These are phyloP conservation scores for Geophilus truncorum DNA, from an alignment of 2,888 invertebrate species.

Conservation along the genomic window DNA sequence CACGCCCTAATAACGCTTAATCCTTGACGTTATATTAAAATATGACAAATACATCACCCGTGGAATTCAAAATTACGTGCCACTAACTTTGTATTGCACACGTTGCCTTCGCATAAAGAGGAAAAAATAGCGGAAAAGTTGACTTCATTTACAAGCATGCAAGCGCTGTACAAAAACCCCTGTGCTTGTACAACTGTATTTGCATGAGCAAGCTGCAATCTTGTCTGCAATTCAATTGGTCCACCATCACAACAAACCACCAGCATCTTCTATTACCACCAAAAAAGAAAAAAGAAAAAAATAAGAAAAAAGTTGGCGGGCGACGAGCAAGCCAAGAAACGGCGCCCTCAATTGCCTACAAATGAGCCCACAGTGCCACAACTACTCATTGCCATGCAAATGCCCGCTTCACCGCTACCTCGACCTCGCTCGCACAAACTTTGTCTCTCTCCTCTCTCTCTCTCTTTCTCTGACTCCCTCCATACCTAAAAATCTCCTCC, in stretches of 20 bases:
- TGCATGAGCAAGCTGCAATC: not conserved
- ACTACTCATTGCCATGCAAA: constrained; percentile 20
- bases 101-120: not conserved
- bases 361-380: constrained; percentile 20
- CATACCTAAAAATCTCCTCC: not conserved
- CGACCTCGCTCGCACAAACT: not conserved
- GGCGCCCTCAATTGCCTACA: constrained; percentile 15
- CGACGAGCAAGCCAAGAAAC: constrained; percentile 12
- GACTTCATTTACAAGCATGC: not conserved
- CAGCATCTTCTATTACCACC: not conserved
- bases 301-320: constrained; percentile 3
- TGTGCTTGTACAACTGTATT: not conserved
- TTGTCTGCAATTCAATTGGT: constrained; percentile 20
- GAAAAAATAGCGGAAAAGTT: not conserved
- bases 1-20: not conserved
- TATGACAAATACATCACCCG: too few species aligned
- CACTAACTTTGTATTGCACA: not conserved
- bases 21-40: not conserved
- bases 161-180: not conserved
- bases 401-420: not conserved
- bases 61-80: too few species aligned
- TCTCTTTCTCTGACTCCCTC: too few species aligned
- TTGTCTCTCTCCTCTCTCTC: not conserved
- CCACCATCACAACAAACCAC: constrained; percentile 12
- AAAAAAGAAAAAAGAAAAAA: not conserved